Base-by-base conservation (phyloP, 2,113 vertebrate genomes). In the Condylura cristata region DNA sequence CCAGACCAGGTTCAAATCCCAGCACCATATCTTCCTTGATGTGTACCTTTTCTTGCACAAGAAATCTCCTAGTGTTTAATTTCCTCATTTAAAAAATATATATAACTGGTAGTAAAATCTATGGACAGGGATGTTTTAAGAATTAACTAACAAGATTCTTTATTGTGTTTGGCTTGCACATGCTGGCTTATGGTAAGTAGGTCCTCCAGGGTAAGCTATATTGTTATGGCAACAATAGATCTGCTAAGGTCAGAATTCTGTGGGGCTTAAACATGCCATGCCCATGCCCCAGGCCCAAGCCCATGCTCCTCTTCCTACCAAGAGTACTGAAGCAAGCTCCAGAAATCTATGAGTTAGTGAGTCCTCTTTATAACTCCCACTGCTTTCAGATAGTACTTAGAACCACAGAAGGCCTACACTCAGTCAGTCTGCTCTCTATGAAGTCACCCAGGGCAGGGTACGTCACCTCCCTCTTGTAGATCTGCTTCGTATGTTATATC, bases 221-320 rank as follows among this genome's bases (percentile, higher is more conserved):
- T 1, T 32, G 8, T 16, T 17, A 22, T 26, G 3, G 2, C 30
- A 1, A 44, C 11, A 34, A 48, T 4, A 16, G 17, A 16, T 37
- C 34, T 18, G 32, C 75, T 20, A 30, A n/a, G 39, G 28, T 8
- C 58, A 56, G 89, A 48, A 22, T 28, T 66, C 82, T 70, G 16
- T 39, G 65, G 8, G 46, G 76, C 68, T 16, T 41, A 28, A 24
- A 30, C 1, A 1, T 22, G 28, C 37, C n/a, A n/a, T n/a, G n/a
- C 66, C 34, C 1, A 2, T 2, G 18, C n/a, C 32, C 46, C n/a
- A n/a, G n/a, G n/a, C n/a, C n/a, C n/a, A n/a, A n/a, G n/a, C n/a
- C n/a, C 61, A 37, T 8, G 8, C n/a, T 22, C 34, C 51, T 44
- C 39, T 10, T 39, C 16, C 39, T 58, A 22, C 28, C 8, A 26